Percentiles rank a stretch among this genome's conserved stretches.
phyloP scores from a whole-genome alignment of 1,140 invertebrate genomes.

The Heliconius congener region DNA sequence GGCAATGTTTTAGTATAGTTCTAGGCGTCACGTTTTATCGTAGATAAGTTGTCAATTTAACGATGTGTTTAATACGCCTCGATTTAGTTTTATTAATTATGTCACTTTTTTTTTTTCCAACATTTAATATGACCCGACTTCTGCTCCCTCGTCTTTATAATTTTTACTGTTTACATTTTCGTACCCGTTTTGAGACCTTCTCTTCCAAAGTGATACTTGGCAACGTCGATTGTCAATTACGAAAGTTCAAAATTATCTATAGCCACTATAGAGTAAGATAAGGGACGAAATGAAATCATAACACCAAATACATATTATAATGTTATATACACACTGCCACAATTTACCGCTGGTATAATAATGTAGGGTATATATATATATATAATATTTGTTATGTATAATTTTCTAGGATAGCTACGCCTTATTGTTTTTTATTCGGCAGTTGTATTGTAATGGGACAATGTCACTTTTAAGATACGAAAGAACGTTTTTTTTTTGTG shows the following conservation, averaged over 20 bases:
- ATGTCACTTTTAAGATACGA: neutral
- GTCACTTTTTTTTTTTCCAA: neutral
- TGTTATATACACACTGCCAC: slow-evolving; percentile 47
- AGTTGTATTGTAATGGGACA: slow-evolving; percentile 5
- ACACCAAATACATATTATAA: slow-evolving; percentile 45
- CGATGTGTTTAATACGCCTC: slow-evolving; percentile 8
- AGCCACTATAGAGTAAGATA: slow-evolving; percentile 30
- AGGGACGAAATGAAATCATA: slow-evolving; percentile 29
- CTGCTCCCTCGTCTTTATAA: neutral
- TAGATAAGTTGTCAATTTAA: slow-evolving; percentile 32
- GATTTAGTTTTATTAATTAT: slow-evolving; percentile 19
- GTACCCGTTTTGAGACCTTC: slow-evolving; percentile 11
- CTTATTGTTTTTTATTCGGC: slow-evolving; percentile 30
- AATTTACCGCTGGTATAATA: slow-evolving; percentile 37
- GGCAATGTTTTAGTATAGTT: slow-evolving; percentile 34
- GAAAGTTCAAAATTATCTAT: slow-evolving; percentile 47
- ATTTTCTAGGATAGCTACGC: slow-evolving; percentile 28
- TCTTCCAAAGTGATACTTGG: slow-evolving; percentile 23
- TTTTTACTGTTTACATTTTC: slow-evolving; percentile 14
- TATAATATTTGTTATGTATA: slow-evolving; percentile 35
- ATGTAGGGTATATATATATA: slow-evolving; percentile 22
- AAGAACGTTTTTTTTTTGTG: neutral
- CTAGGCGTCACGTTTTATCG: slow-evolving; percentile 34
- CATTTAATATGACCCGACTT: neutral
- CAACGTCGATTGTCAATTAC: slow-evolving; percentile 36